Conservation (phyloP, 1,140 invertebrate species). For the Lethocerus indicus region DNA sequence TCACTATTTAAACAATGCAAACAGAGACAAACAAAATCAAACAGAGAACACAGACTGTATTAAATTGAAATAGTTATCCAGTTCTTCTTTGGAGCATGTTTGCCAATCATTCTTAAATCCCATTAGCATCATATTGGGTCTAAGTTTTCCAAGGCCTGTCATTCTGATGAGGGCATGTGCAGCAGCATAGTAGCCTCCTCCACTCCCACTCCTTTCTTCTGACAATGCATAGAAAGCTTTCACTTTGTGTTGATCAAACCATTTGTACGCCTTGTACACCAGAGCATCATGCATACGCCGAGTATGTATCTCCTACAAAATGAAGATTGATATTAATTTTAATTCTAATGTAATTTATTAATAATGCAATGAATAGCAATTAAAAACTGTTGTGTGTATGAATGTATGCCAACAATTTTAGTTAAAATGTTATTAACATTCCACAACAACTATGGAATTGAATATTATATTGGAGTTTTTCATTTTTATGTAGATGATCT, state of each 20-base stretch:
- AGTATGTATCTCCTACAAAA: slow-evolving; percentile 23
- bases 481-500: too few relatives aligned
- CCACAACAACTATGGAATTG: too few relatives aligned
- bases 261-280: slow-evolving; percentile 28
- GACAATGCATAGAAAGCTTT: slow-evolving; percentile 51
- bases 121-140: slow-evolving; percentile 42
- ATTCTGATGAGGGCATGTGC: slow-evolving; percentile 34
- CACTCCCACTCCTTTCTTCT: slow-evolving; percentile 32
- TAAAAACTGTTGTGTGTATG: too few relatives aligned
- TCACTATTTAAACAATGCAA: background rate
- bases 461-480: too few relatives aligned
- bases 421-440: too few relatives aligned
- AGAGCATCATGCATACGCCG: slow-evolving; percentile 22
- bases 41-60: slow-evolving; percentile 36
- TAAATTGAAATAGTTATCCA: slow-evolving; percentile 39
- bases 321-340: too few relatives aligned
- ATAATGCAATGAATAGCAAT: background rate
- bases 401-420: too few relatives aligned
- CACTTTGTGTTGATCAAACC: slow-evolving; percentile 34
- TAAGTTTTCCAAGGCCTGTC: slow-evolving; percentile 41
- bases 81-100: slow-evolving; percentile 25
- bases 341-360: background rate
- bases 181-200: slow-evolving; percentile 23
- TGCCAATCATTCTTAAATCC: slow-evolving; percentile 45
- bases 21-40: background rate